Percentiles rank a stretch among this genome's conserved stretches.
Evolutionary conservation across 2,888 invertebrate genomes (phyloP).

Genomic region (Barypeithes pellucidus): DNA sequence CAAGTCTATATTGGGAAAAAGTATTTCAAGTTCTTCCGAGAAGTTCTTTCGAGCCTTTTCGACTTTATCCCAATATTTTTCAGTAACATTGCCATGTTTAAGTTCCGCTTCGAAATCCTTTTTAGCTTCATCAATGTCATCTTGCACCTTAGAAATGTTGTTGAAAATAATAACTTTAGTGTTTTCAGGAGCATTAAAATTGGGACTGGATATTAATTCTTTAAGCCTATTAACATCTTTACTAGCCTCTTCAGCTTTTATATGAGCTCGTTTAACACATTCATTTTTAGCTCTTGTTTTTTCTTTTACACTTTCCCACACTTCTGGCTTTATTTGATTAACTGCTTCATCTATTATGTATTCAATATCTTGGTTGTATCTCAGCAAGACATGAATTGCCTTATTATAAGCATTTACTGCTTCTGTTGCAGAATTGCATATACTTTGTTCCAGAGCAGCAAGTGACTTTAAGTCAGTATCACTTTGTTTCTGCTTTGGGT

Average conservation of each 20-base stretch:
- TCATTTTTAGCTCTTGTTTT: slow-evolving; percentile 75
- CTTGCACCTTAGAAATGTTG: slow-evolving; percentile 73
- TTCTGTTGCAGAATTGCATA: slow-evolving; percentile 74
- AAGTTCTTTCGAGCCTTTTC: slow-evolving; percentile 76
- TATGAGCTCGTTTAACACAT: slow-evolving; percentile 74
- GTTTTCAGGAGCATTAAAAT: slow-evolving; percentile 68
- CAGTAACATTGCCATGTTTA: slow-evolving; percentile 77
- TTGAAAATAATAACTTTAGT: slow-evolving; percentile 73
- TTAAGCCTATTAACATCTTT: slow-evolving; percentile 70
- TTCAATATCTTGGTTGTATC: slow-evolving; percentile 74
- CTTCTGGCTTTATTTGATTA: slow-evolving; percentile 75
- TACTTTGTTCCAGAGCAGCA: slow-evolving; percentile 74
- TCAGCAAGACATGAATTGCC: slow-evolving; percentile 75
- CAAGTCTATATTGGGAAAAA: slow-evolving; percentile 83
- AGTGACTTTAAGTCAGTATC: slow-evolving; percentile 67
- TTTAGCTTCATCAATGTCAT: slow-evolving; percentile 77
- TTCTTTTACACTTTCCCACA: slow-evolving; percentile 75
- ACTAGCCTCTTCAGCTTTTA: slow-evolving; percentile 70
- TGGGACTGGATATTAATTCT: slow-evolving; percentile 67
- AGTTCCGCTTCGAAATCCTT: slow-evolving; percentile 74
- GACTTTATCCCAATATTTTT: slow-evolving; percentile 89
- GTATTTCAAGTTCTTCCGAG: slow-evolving; percentile 78
- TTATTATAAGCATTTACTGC: slow-evolving; percentile 80
- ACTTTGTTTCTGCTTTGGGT: slow-evolving; percentile 61
- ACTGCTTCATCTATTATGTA: slow-evolving; percentile 77